Evolutionary conservation across 2,113 vertebrate genomes (phyloP), one percentile per base, ranked within the genome.

Genomic region (Mustela nigripes): DNA sequence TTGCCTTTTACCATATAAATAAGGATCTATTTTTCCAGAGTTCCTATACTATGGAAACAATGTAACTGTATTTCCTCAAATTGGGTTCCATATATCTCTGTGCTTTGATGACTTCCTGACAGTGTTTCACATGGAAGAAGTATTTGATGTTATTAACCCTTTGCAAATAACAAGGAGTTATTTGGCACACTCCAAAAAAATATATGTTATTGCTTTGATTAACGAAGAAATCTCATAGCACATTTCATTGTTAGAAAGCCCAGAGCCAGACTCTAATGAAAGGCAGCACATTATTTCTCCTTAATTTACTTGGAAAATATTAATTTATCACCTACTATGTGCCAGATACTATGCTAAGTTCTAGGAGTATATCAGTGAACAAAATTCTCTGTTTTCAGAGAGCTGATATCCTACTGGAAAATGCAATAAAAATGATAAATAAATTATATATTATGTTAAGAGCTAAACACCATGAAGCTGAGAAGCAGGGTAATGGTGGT

Each of bases 1-100:
- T 69, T 93, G 45, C 18, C 18, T 93, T 94, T 96, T 83, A 91
- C 60, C 45, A 62, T 80, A 89, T 87, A 96, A 90, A 86, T 69
- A 90, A 96, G 21, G 4, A 53, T 71, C 4, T 88, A 18, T 96
- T 94, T 50, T 95, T 82, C 12, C 45, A 60, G 65, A 74, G 39
- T 90, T 79, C 24, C 24, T 56, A 45, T 69, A 78, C 39, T 78
- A 45, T 73, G 31, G 24, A 83, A 91, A 65, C 63, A 60, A 31
- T 58, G 19, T 92, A 39, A 63, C 90, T 4, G 4, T 73, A n/a
- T 48, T 69, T 81, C 48, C 36, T 90, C 56, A 95, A 50, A 63
- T 9, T 95, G 58, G 3, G 28, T 78, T 91, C 14, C 36, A 9
- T 74, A 58, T 69, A 50, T 56, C 14, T 22, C 48, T n/a, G n/a